Conservation (phyloP, 2,113 vertebrate genomes). For the Xyrauchen texanus region DNA sequence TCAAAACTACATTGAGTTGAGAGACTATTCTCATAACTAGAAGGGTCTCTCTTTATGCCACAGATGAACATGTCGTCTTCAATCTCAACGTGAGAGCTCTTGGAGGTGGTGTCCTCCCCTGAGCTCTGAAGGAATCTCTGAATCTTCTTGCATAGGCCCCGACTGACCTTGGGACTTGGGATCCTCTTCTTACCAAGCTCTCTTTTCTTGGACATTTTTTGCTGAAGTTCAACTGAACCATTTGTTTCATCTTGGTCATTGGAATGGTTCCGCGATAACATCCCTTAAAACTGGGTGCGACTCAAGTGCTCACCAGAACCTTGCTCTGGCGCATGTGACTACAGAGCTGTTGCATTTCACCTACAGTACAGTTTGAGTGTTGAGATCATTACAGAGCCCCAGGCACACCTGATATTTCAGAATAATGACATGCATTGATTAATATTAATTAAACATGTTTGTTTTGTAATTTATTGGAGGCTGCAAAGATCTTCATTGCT, state of each 20-base stretch:
- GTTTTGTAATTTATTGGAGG: background rate
- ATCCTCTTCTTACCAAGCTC: conserved; percentile 69
- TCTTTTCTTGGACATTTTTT: conserved; percentile 67
- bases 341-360: conserved; percentile 26
- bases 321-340: conserved; percentile 44
- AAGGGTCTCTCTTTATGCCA: conserved; percentile 65
- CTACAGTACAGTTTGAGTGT: conserved; percentile 23
- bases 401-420: background rate
- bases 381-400: background rate
- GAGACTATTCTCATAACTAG: conserved; percentile 56
- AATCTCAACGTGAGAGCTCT: conserved; percentile 67
- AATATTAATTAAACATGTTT: background rate
- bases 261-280: conserved; percentile 79
- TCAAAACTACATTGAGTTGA: conserved; percentile 35
- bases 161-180: conserved; percentile 69
- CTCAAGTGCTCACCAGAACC: conserved; percentile 44
- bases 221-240: conserved; percentile 62
- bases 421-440: conserved; percentile 2
- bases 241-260: conserved; percentile 74
- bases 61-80: conserved; percentile 72
- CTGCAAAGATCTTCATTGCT: background rate
- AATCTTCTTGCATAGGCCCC: conserved; percentile 71
- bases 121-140: conserved; percentile 78
- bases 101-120: conserved; percentile 69
- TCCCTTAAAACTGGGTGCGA: conserved; percentile 55